These are phyloP conservation scores for Hyposmocoma kahamanoa DNA, from an alignment of 1,140 invertebrate genomes.

Conservation along the genomic window DNA sequence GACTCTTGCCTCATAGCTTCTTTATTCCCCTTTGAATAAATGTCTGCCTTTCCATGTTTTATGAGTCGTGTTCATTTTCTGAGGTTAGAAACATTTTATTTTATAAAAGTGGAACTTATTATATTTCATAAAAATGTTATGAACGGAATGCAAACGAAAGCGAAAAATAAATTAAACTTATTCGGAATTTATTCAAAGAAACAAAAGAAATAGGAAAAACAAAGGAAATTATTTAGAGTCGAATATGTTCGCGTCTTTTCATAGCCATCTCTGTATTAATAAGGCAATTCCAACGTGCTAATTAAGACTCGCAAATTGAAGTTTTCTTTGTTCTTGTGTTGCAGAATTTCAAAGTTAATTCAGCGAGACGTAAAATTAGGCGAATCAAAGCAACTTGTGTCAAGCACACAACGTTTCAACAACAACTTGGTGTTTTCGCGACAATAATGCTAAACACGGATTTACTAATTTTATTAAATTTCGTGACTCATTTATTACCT, in stretches of 20 bases:
- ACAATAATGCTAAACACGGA: not conserved
- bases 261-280: constrained; percentile 1
- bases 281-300: constrained; percentile 10
- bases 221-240: no score
- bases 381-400: constrained; percentile 40
- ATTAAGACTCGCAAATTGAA: constrained; percentile 33
- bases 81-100: no score
- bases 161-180: no score
- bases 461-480: not conserved
- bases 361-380: constrained; percentile 41
- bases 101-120: no score
- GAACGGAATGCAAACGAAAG: no score
- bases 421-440: not conserved
- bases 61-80: no score
- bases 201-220: no score
- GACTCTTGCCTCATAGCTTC: constrained; percentile 24
- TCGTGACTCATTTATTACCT: not conserved
- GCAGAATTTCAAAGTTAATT: constrained; percentile 28
- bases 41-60: no score
- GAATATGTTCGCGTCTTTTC: no score
- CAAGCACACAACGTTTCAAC: constrained; percentile 20
- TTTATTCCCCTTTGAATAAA: constrained; percentile 30
- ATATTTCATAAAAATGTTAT: no score
- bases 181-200: no score
- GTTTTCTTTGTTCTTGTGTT: constrained; percentile 44